phyloP scores from a whole-genome alignment of 2,797 vertebrate genomes.

The Myotis pilosus region DNA sequence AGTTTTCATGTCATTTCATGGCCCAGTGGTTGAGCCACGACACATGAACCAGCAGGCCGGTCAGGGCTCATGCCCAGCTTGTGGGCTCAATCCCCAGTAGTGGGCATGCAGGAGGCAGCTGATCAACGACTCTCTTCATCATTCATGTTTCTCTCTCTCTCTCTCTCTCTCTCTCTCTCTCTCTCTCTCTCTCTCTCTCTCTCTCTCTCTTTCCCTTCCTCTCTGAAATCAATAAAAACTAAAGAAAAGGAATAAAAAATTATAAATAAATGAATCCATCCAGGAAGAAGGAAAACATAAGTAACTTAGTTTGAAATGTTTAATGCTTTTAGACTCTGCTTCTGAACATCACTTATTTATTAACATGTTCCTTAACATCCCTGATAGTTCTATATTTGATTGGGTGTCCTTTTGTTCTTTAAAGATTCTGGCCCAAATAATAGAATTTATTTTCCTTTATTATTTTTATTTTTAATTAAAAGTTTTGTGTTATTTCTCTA shows the following conservation, averaged over 20 bases:
- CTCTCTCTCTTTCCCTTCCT: too few relatives aligned
- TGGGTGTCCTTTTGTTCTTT: background rate
- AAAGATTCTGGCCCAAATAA: background rate
- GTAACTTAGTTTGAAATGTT: background rate
- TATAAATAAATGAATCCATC: background rate
- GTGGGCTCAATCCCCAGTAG: too few relatives aligned
- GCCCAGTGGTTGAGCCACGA: too few relatives aligned
- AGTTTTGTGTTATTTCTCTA: background rate
- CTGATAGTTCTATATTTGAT: background rate
- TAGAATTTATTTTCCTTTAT: background rate
- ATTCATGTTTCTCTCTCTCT: too few relatives aligned
- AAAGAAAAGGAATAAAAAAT: background rate
- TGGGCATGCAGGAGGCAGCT: too few relatives aligned
- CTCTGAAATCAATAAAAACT: background rate
- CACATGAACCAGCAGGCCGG: too few relatives aligned
- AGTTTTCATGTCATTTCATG: background rate
- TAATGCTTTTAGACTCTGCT: background rate
- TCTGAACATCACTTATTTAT: background rate
- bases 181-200: too few relatives aligned
- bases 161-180: too few relatives aligned
- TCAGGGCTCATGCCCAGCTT: too few relatives aligned
- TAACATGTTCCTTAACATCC: background rate
- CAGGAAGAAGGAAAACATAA: background rate
- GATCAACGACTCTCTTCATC: too few relatives aligned
- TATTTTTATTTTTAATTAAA: constrained; percentile 26